Percentiles rank a stretch among this genome's conserved stretches.
Evolutionary conservation across 2,797 vertebrate species (phyloP).

Genomic region (Sebastiscus tertius): DNA sequence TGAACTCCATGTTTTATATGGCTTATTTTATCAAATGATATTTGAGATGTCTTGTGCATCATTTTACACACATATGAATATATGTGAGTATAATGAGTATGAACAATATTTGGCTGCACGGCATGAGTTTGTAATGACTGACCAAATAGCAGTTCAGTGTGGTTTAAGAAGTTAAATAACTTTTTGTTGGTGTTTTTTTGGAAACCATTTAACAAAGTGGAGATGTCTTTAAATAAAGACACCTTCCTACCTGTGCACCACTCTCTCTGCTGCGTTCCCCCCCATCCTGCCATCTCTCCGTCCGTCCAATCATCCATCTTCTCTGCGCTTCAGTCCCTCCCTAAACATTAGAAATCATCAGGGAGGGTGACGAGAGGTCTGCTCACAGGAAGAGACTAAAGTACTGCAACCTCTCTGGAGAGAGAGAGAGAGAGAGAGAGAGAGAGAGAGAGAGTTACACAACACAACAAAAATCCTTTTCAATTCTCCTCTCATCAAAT

Average conservation of each 20-base stretch:
- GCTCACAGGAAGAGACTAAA: conserved; percentile 25
- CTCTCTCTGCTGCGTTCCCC: background rate
- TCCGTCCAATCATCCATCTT: conserved; percentile 3
- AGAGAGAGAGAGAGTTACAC: background rate
- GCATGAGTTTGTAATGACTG: background rate
- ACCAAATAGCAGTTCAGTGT: background rate
- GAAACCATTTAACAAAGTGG: background rate
- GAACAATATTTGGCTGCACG: background rate
- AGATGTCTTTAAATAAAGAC: background rate
- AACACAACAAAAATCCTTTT: conserved; percentile 14
- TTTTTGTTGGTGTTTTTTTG: background rate
- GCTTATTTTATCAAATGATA: background rate
- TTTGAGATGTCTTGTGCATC: background rate
- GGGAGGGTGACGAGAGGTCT: conserved; percentile 35
- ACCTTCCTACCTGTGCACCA: background rate
- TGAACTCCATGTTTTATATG: background rate
- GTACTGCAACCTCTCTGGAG: conserved; percentile 27
- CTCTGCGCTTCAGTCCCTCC: background rate
- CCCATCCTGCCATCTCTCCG: background rate
- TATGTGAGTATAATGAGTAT: background rate
- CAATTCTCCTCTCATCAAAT: conserved; percentile 7
- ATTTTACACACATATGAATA: background rate
- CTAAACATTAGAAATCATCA: conserved; percentile 26
- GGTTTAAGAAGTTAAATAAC: background rate
- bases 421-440: background rate